phyloP scores from a whole-genome alignment of 1,140 invertebrate genomes.

The Ooceraea biroi region DNA sequence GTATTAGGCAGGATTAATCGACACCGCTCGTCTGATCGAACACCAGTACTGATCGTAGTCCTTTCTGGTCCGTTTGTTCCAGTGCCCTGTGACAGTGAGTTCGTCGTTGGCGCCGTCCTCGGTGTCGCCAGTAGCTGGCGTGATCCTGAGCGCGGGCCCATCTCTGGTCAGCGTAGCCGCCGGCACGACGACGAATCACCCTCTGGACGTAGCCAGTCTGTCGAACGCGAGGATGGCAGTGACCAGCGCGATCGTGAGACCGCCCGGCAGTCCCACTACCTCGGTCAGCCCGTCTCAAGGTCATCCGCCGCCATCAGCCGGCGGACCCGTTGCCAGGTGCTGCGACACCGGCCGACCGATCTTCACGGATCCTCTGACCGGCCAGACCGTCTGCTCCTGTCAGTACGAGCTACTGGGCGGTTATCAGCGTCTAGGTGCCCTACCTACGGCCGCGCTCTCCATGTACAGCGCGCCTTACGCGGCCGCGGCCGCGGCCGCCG shows the following conservation, averaged over 20 bases:
- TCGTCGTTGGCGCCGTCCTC: constrained; percentile 88
- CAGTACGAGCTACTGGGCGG: constrained; percentile 92
- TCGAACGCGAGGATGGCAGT: constrained; percentile 85
- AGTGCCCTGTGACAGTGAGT: constrained; percentile 85
- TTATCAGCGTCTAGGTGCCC: constrained; percentile 92
- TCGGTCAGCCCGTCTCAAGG: constrained; percentile 85
- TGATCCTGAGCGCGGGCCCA: constrained; percentile 80
- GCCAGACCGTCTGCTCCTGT: constrained; percentile 97
- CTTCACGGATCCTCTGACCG: constrained; percentile 96
- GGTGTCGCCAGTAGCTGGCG: constrained; percentile 86
- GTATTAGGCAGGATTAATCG: too few relatives aligned
- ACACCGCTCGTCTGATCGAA: too few relatives aligned
- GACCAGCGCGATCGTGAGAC: constrained; percentile 83
- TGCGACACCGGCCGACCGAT: constrained; percentile 96
- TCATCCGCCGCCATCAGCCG: constrained; percentile 86
- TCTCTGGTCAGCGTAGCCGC: constrained; percentile 82
- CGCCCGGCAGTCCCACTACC: constrained; percentile 83
- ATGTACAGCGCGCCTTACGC: constrained; percentile 93
- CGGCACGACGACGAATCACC: constrained; percentile 76
- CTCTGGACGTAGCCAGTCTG: constrained; percentile 82
- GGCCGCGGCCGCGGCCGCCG: constrained; percentile 90
- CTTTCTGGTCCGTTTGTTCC: constrained; percentile 66
- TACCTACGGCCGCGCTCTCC: constrained; percentile 89
- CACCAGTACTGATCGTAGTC: too few relatives aligned
- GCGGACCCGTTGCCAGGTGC: constrained; percentile 89